Percentiles rank a stretch among this genome's conserved stretches.
These are phyloP conservation scores for Ischnus inquisitorius DNA, from an alignment of 2,888 invertebrate genomes.

Conservation along the genomic window DNA sequence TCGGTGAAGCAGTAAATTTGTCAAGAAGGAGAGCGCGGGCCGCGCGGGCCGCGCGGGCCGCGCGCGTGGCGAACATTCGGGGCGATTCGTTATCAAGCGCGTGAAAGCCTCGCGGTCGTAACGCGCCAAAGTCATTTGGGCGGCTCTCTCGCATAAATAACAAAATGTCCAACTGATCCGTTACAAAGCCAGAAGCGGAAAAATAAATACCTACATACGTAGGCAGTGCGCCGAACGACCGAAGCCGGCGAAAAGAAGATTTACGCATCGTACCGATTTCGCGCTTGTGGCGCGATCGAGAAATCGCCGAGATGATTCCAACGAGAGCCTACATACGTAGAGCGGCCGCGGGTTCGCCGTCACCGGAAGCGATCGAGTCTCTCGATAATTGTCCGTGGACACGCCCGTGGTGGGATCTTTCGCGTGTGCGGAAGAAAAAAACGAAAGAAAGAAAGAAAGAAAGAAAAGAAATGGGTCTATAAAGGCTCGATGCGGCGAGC, in stretches of 20 bases:
- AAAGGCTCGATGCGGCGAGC: conserved; percentile 41
- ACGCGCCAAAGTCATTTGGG: background rate
- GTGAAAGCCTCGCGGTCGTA: conserved; percentile 56
- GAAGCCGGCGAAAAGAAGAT: conserved; percentile 66
- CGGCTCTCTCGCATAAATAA: conserved; percentile 43
- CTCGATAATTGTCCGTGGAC: conserved; percentile 64
- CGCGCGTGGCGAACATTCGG: conserved; percentile 36
- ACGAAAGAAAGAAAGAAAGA: no score
- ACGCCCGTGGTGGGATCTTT: conserved; percentile 62
- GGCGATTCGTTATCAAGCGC: conserved; percentile 66
- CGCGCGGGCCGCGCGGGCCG: no score
- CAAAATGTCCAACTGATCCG: conserved; percentile 59
- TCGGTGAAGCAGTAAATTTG: conserved; percentile 57
- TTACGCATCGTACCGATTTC: conserved; percentile 63
- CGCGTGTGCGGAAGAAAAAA: conserved; percentile 40
- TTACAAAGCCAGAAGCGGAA: conserved; percentile 29
- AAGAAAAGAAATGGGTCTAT: no score
- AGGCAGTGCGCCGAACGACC: conserved; percentile 44
- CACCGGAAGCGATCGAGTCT: conserved; percentile 68
- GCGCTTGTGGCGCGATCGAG: conserved; percentile 59
- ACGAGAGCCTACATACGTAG: conserved; percentile 13
- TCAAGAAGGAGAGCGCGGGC: conserved; percentile 24
- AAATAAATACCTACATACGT: background rate
- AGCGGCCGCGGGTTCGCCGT: conserved; percentile 40
- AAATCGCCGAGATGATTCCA: conserved; percentile 35